A percentile compares a stretch with the other conserved stretches of the same genome.
These are phyloP conservation scores for Dendrolimus pini DNA, from an alignment of 2,888 invertebrate genomes.

Conservation along the genomic window DNA sequence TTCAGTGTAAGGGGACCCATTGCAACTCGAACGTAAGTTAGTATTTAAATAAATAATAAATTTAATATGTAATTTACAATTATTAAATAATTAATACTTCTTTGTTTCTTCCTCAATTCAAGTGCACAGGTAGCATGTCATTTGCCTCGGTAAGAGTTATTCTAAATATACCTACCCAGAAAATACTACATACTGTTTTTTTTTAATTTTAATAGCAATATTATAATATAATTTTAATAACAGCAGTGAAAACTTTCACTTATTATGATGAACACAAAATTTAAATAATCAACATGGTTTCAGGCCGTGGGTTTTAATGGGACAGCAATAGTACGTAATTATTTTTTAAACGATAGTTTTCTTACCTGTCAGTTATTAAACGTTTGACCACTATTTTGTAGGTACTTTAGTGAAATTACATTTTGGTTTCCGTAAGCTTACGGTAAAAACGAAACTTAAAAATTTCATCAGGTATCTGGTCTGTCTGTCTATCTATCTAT, in stretches of 20 bases:
- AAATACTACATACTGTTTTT: not conserved
- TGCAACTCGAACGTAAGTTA: slow-evolving; percentile 28
- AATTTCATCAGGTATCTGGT: too few relatives aligned
- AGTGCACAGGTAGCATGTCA: slow-evolving; percentile 29
- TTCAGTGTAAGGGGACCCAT: slow-evolving; percentile 34
- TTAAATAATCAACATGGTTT: slow-evolving; percentile 6
- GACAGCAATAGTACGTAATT: slow-evolving; percentile 28
- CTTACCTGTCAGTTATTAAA: too few relatives aligned
- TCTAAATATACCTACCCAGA: not conserved
- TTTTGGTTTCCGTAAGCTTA: too few relatives aligned
- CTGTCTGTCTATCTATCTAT: too few relatives aligned
- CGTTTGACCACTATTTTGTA: too few relatives aligned
- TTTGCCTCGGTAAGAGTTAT: slow-evolving; percentile 25
- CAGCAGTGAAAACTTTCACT: too few relatives aligned
- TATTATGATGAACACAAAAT: too few relatives aligned
- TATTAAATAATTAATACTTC: not conserved
- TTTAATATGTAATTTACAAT: too few relatives aligned
- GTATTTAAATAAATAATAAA: not conserved
- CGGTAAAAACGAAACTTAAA: too few relatives aligned
- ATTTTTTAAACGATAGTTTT: too few relatives aligned
- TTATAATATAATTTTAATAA: too few relatives aligned
- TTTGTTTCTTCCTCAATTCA: not conserved
- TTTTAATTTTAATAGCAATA: not conserved
- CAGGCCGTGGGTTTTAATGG: slow-evolving; percentile 43
- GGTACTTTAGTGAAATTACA: too few relatives aligned